These are phyloP conservation scores for Stegodyphus dumicola DNA, from an alignment of 1,140 invertebrate genomes.

Conservation along the genomic window DNA sequence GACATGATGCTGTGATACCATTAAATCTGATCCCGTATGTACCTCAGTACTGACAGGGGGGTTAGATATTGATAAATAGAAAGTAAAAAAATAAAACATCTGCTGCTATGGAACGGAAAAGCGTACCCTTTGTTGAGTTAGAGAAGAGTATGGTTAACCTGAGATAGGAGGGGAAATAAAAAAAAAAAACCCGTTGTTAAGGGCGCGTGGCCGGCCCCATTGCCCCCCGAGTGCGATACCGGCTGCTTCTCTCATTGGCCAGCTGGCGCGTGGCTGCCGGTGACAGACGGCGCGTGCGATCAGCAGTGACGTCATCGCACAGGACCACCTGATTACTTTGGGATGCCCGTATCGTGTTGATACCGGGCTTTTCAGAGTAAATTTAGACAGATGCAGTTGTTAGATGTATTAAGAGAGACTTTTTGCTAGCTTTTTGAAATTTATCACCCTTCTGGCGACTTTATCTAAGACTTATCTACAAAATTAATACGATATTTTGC, in stretches of 20 bases:
- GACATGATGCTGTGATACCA: not conserved
- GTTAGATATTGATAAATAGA: not conserved
- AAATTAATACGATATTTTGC: too few relatives aligned
- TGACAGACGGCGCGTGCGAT: constrained; percentile 53
- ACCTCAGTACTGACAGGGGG: not conserved
- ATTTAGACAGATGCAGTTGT: constrained; percentile 21
- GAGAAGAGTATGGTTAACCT: not conserved
- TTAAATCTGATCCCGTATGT: constrained; percentile 24
- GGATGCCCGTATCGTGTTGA: constrained; percentile 38
- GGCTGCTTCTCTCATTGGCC: constrained; percentile 40
- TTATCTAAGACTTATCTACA: too few relatives aligned
- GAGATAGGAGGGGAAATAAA: not conserved
- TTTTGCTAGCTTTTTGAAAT: too few relatives aligned
- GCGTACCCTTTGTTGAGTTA: constrained; percentile 51
- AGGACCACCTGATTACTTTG: constrained; percentile 40
- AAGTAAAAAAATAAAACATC: constrained; percentile 28
- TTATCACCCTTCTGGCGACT: too few relatives aligned
- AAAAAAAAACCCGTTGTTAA: too few relatives aligned
- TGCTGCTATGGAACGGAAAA: constrained; percentile 37
- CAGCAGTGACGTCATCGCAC: constrained; percentile 28
- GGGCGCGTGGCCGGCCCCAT: constrained; percentile 19
- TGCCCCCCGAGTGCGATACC: constrained; percentile 34
- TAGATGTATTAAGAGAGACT: not conserved
- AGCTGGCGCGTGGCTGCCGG: constrained; percentile 22
- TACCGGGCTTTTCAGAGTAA: not conserved